These are phyloP conservation scores for Amblyjoppa fuscipennis DNA, from an alignment of 2,888 invertebrate species.

Conservation along the genomic window DNA sequence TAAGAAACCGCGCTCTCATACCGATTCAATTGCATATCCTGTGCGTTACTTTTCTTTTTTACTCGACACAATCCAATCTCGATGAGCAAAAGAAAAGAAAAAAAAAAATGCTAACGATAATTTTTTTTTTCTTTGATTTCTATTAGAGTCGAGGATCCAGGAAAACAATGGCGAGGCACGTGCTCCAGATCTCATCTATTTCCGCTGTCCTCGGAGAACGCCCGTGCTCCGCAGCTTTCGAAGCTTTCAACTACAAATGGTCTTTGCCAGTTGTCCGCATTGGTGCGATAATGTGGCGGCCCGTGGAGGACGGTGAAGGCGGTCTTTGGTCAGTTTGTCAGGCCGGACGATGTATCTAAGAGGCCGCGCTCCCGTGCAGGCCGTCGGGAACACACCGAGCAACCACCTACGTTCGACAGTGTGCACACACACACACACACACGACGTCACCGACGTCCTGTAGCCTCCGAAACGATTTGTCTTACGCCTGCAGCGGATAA, in stretches of 20 bases:
- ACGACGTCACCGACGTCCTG: constrained; percentile 27
- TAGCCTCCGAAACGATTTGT: constrained; percentile 77
- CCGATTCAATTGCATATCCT: too few relatives aligned
- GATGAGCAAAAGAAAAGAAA: background rate
- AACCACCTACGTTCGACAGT: constrained; percentile 9
- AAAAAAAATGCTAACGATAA: background rate
- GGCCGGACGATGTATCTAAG: constrained; percentile 78
- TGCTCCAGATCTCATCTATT: constrained; percentile 30
- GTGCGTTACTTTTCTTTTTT: background rate
- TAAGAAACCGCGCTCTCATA: too few relatives aligned
- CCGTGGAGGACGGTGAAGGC: constrained; percentile 77
- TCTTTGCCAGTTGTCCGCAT: constrained; percentile 79
- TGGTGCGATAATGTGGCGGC: constrained; percentile 83
- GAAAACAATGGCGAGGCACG: constrained; percentile 57
- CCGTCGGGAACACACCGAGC: background rate
- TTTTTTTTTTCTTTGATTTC: background rate
- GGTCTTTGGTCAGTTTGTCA: constrained; percentile 83
- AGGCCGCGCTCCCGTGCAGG: constrained; percentile 51
- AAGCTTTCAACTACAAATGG: constrained; percentile 79
- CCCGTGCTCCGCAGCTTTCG: constrained; percentile 57
- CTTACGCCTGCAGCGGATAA: constrained; percentile 79
- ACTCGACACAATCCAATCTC: background rate
- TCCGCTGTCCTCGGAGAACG: constrained; percentile 30
- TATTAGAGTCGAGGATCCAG: background rate
- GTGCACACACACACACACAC: background rate